Base-by-base conservation (phyloP, 2,888 invertebrate species). In the Machimus rusticus region DNA sequence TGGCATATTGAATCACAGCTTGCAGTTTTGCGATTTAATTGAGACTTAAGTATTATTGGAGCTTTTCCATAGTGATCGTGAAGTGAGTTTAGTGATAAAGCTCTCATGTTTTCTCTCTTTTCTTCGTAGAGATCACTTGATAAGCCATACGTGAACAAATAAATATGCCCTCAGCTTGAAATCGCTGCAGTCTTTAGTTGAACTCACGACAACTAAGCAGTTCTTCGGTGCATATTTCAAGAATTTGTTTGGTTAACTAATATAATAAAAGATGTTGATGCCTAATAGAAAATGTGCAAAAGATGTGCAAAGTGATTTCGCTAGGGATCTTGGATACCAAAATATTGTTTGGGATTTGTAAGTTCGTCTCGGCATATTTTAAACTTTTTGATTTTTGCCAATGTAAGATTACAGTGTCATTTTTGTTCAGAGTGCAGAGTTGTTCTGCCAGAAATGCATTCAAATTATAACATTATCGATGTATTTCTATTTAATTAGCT, bases 291-390 rank as follows among this genome's bases (percentile, higher is more conserved):
- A 31, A 87, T 90, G 89, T 1, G 88, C 90, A 0, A 87, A 43
- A 9, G 89, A 90, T 37, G 87, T 90, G 28, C 92, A 92, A 86
- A 90, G 91, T 86, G 89, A 89, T 8, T 91, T 92, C 88, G 91
- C 90, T 0, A 88, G 89, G 9, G 89, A 90, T n/a, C 90, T 90
- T 28, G 91, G 91, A 0, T 91, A 87, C 86, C 87, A 82, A 5
- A 88, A 90, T 43, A 89, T 90, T 9, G 90, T 91, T n/a, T 92
- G 92, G 92, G 91, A 91, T 86, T 87, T 89, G 91, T 91, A 90
- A 90, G 90, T 14, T n/a, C 16, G 37, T 66, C 2, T 66, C 4
- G 12, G 12, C 19, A 66, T 57, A 23, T n/a, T 37, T 34, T 2
- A 37, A 34, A 12, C 14, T 43, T 76, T n/a, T 14, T 51, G n/a